Percentiles rank a stretch among this genome's conserved stretches.
Evolutionary conservation across 2,797 vertebrate species (phyloP).

Genomic region (Sciurus vulgaris): DNA sequence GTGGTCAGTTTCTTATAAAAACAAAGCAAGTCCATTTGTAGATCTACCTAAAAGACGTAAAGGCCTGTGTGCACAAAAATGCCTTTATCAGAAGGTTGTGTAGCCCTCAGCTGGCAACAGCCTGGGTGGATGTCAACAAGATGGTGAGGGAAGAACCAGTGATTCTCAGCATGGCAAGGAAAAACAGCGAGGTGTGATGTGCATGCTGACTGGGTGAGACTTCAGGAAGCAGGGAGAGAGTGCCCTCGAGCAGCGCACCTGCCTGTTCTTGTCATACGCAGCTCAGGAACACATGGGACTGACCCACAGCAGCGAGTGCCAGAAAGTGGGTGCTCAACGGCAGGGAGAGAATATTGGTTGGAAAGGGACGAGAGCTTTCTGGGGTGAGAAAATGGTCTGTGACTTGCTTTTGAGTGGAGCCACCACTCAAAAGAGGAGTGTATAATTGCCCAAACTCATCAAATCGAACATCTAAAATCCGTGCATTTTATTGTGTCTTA

Average conservation of each 20-base stretch:
- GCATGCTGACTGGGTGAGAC: background rate
- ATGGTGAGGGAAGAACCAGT: background rate
- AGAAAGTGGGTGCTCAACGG: background rate
- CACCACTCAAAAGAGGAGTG: background rate
- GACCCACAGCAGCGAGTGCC: background rate
- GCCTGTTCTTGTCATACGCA: background rate
- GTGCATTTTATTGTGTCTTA: background rate
- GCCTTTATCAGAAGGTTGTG: background rate
- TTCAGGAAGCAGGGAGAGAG: background rate
- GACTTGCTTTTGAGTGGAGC: background rate
- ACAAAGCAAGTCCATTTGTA: background rate
- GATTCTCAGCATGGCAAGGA: background rate
- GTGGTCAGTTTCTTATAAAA: background rate
- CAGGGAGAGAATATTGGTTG: background rate
- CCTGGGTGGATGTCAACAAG: background rate
- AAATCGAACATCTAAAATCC: slow-evolving; percentile 34
- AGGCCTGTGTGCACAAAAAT: background rate
- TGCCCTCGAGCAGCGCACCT: background rate
- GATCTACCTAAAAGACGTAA: background rate
- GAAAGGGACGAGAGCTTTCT: slow-evolving; percentile 11
- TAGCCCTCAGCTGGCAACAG: background rate
- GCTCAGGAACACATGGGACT: background rate
- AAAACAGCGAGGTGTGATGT: background rate
- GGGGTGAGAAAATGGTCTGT: background rate
- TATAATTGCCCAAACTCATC: background rate